Evolutionary conservation across 2,888 invertebrate genomes (phyloP), one percentile per base, ranked within the genome.

Genomic region (Torymus tubicola): DNA sequence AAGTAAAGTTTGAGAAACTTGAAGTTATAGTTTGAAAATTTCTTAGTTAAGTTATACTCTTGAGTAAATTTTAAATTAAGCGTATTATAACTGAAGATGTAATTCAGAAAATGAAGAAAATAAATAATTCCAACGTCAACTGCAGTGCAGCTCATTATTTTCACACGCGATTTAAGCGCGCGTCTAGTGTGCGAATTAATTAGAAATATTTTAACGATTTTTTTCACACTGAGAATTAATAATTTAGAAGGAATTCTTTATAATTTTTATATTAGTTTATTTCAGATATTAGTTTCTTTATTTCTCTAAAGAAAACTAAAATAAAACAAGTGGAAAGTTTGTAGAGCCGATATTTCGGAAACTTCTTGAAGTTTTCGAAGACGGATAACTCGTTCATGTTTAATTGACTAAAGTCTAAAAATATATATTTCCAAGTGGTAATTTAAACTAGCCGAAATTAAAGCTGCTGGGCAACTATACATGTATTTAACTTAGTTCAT

Each of bases 361-460:
- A 42, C 8, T 31, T 42, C 8, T 31, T 42, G 31, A 1, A 63
- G 24, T 24, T 63, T 63, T 63, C 63, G 24, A 24, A 13, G 24
- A 63, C 24, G 31, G 14, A 11, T 16, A 63, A n/a, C 16, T 12
- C 63, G 16, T 50, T 50, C 42, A 65, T 65, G 50, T 65, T 65
- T 65, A 65, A 65, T 50, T 65, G 65, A 65, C 50, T 5, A 24
- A 63, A 63, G 65, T 50, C 50, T 16, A 24, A 63, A 63, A 63
- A 24, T 31, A 31, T 42, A n/a, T n/a, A 16, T 63, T 24, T n/a
- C 42, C 16, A 11, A 8, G 65, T 2, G 18, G 10, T 42, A 65
- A 50, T 50, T 65, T 65, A 65, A 65, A 50, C 16, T 65, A 16
- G 42, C 10, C 11, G 16, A 50, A 65, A 50, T 65, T 50, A 65